Percentiles rank a stretch among this genome's conserved stretches.
Evolutionary conservation across 2,888 invertebrate species (phyloP).

Genomic region (Acanthosepion lycidas): DNA sequence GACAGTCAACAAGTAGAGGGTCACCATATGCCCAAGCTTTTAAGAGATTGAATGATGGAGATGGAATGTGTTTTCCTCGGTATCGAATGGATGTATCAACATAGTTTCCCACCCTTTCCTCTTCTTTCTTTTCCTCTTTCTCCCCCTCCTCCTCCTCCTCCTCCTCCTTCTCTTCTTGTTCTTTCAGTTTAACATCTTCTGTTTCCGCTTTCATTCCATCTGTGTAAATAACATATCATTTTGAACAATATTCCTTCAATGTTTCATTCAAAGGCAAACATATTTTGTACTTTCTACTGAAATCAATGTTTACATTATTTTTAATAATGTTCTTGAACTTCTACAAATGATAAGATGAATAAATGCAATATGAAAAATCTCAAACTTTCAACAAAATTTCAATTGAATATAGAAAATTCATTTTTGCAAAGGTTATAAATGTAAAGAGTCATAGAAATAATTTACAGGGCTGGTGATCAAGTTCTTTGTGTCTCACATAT

Average conservation of each 20-base stretch:
- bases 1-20: neutral
- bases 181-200: no score
- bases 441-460: neutral
- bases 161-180: neutral
- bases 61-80: neutral
- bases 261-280: neutral
- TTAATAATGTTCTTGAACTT: neutral
- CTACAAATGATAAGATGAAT: no score
- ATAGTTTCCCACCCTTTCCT: slow-evolving; percentile 34
- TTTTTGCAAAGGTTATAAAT: neutral
- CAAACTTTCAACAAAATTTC: neutral
- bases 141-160: neutral
- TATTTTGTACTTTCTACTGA: neutral
- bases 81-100: slow-evolving; percentile 39
- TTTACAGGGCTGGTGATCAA: neutral
- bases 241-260: neutral
- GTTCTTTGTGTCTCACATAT: neutral
- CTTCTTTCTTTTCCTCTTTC: neutral
- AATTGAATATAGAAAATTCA: neutral
- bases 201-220: neutral
- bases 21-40: slow-evolving; percentile 38
- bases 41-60: slow-evolving; percentile 37
- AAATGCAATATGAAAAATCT: neutral
- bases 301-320: neutral
- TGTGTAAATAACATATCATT: neutral